Percentiles rank a stretch among this genome's conserved stretches.
Evolutionary conservation across 37 sponge, comb jelly and placozoan species (phyloP).

Genomic region (Agelas oroides): DNA sequence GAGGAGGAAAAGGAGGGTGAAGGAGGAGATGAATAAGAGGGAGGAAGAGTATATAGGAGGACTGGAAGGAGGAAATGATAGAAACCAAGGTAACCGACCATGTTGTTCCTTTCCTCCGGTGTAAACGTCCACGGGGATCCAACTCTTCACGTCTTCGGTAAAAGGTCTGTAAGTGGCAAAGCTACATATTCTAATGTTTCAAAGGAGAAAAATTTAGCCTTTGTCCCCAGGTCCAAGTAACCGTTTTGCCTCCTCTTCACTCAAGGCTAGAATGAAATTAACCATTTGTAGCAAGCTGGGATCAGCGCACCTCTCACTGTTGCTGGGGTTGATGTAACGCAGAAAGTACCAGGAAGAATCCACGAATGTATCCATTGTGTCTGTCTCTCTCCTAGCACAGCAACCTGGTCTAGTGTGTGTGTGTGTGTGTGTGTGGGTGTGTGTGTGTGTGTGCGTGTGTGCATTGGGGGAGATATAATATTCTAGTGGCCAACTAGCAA

Average conservation of each 20-base stretch:
- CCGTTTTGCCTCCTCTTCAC: no score
- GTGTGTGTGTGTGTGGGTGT: neutral
- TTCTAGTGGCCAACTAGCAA: neutral
- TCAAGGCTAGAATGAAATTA: no score
- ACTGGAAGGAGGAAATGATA: no score
- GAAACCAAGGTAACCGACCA: constrained; percentile 28
- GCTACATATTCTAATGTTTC: no score
- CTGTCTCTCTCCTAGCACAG: constrained; percentile 73
- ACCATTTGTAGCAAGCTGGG: no score
- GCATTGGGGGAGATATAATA: neutral
- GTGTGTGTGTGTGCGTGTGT: neutral
- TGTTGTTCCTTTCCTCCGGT: constrained; percentile 91
- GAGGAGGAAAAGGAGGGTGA: neutral
- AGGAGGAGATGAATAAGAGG: neutral
- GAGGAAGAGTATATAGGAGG: no score
- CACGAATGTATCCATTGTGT: constrained; percentile 93
- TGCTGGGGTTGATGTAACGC: constrained; percentile 65
- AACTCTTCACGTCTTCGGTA: constrained; percentile 36
- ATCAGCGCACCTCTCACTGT: constrained; percentile 11
- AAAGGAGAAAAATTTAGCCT: no score
- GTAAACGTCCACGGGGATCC: constrained; percentile 89
- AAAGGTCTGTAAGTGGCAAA: constrained; percentile 60
- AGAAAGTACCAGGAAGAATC: constrained; percentile 94
- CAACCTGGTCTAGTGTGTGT: constrained; percentile 39
- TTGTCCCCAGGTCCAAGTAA: no score